Conservation (phyloP, 2,113 vertebrate species). For the Halcyon senegalensis region DNA sequence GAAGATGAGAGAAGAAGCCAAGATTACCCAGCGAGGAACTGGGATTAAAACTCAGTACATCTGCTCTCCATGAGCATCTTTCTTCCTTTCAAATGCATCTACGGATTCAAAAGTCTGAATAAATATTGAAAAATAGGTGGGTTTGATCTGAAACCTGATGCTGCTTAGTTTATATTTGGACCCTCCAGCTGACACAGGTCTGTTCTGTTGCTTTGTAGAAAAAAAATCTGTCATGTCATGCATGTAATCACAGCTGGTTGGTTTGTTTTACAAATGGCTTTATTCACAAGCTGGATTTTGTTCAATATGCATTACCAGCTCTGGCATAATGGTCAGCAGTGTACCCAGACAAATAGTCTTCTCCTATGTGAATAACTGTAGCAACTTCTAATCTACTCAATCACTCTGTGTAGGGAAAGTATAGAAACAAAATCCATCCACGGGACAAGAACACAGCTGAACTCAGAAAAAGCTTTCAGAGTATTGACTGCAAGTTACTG, state of each 20-base stretch:
- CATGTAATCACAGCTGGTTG: background rate
- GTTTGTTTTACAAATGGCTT: background rate
- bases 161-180: slow-evolving; percentile 10
- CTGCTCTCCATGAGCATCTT: background rate
- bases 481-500: background rate
- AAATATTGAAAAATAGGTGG: slow-evolving; percentile 1
- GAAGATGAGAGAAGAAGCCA: background rate
- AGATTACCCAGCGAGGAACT: background rate
- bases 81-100: background rate
- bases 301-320: background rate
- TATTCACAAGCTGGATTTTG: background rate
- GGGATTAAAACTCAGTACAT: background rate
- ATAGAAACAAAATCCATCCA: background rate
- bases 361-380: background rate
- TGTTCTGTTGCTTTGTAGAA: background rate
- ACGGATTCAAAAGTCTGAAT: background rate
- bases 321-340: background rate
- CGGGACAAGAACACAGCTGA: background rate
- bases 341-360: background rate
- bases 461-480: background rate
- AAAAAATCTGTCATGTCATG: background rate
- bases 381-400: background rate
- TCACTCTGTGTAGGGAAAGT: background rate
- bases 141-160: slow-evolving; percentile 20
- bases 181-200: background rate